Conservation (phyloP, 2,797 vertebrate species). For the Mastacembelus armatus region DNA sequence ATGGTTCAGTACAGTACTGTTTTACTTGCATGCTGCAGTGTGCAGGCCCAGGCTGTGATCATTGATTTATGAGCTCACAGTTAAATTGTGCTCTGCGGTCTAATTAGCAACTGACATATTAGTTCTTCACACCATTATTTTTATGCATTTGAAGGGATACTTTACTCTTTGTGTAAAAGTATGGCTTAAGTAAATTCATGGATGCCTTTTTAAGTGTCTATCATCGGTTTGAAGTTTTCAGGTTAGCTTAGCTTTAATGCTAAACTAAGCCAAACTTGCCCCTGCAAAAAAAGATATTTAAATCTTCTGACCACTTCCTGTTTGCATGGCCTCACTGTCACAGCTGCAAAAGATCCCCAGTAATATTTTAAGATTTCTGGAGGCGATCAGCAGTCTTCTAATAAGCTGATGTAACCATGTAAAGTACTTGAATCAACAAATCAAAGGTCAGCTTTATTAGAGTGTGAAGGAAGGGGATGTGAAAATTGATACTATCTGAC, state of each 20-base stretch:
- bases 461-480: background rate
- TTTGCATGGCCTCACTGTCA: conserved; percentile 7
- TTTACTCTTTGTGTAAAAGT: background rate
- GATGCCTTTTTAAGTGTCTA: background rate
- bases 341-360: conserved; percentile 25
- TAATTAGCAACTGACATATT: conserved; percentile 65
- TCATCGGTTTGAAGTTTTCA: conserved; percentile 11
- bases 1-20: conserved; percentile 36
- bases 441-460: background rate
- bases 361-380: conserved; percentile 12
- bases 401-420: background rate
- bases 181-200: background rate
- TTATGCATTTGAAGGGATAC: conserved; percentile 20
- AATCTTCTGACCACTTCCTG: conserved; percentile 21
- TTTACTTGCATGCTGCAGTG: conserved; percentile 49
- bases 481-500: background rate
- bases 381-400: conserved; percentile 1
- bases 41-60: conserved; percentile 55
- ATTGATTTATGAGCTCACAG: conserved; percentile 75
- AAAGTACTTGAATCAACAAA: background rate
- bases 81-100: conserved; percentile 61
- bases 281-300: conserved; percentile 4
- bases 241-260: background rate
- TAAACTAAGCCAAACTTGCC: no score
- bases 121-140: conserved; percentile 34